These are phyloP conservation scores for Tokudaia muenninki DNA, from an alignment of 2,797 vertebrate species.

Conservation along the genomic window DNA sequence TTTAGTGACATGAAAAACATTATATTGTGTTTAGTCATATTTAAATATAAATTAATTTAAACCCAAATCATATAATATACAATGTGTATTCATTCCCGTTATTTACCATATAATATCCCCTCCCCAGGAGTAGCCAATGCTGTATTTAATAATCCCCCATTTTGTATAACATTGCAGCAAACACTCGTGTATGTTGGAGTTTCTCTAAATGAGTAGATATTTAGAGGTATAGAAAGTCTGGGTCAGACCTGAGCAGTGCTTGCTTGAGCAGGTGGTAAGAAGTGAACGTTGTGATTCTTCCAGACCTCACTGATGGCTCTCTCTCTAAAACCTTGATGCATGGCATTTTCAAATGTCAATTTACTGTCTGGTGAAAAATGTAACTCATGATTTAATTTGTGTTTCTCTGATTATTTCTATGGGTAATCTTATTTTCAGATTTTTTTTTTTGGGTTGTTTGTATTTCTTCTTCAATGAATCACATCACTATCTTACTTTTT, in stretches of 20 bases:
- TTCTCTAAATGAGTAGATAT: not conserved
- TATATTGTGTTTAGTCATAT: slow-evolving; percentile 4
- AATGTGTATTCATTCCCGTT: not conserved
- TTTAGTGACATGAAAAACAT: slow-evolving; percentile 4
- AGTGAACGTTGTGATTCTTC: not conserved
- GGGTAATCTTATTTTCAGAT: not conserved
- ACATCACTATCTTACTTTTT: slow-evolving; percentile 12
- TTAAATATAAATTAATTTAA: slow-evolving; percentile 11
- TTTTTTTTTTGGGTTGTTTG: not conserved
- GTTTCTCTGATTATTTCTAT: slow-evolving; percentile 43
- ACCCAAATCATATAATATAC: not conserved
- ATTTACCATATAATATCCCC: not conserved
- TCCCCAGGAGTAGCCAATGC: not conserved
- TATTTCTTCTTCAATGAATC: not conserved
- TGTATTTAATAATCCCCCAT: not conserved
- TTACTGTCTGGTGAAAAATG: not conserved
- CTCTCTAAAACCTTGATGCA: not conserved
- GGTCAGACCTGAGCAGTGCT: not conserved
- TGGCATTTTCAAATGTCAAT: slow-evolving; percentile 37
- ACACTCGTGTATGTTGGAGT: not conserved
- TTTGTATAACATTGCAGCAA: not conserved
- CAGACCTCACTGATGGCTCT: not conserved
- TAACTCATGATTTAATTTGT: slow-evolving; percentile 38
- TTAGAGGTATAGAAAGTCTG: not conserved
- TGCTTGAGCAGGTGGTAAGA: not conserved